phyloP scores from a whole-genome alignment of 1,140 invertebrate genomes.

The Zaprionus capensis region DNA sequence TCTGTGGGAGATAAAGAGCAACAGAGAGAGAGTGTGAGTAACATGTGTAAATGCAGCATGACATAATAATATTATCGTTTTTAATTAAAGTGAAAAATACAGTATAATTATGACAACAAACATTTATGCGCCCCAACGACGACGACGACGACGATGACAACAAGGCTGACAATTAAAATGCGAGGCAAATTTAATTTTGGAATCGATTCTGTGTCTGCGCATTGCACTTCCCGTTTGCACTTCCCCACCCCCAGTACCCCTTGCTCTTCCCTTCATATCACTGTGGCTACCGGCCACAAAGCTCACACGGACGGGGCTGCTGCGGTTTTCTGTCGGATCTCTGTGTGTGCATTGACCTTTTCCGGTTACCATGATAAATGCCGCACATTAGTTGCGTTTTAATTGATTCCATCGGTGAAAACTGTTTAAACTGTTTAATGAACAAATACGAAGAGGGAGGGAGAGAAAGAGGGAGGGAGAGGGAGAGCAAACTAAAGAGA shows the following conservation, averaged over 20 bases:
- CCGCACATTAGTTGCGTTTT: constrained; percentile 76
- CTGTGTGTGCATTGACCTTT: constrained; percentile 45
- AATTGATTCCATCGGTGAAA: constrained; percentile 70
- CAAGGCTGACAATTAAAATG: constrained; percentile 69
- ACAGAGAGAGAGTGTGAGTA: background rate
- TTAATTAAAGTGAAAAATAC: constrained; percentile 50
- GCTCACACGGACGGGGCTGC: constrained; percentile 5
- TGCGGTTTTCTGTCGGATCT: constrained; percentile 7
- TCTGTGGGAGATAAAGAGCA: constrained; percentile 86
- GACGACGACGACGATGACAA: background rate
- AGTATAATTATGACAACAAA: constrained; percentile 53
- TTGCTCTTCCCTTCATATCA: background rate
- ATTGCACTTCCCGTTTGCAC: background rate
- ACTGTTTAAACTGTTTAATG: constrained; percentile 37
- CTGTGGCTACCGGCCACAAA: constrained; percentile 16
- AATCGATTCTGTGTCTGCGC: background rate
- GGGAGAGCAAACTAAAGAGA: background rate
- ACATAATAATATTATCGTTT: constrained; percentile 39
- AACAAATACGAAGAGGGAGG: constrained; percentile 2
- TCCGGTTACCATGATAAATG: constrained; percentile 69
- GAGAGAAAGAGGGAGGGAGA: no score
- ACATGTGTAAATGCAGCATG: constrained; percentile 8
- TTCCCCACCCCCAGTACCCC: background rate
- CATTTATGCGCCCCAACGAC: constrained; percentile 2
- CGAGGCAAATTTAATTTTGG: constrained; percentile 64